Conservation (phyloP, 2,113 vertebrate genomes). For the Onychostoma macrolepis region DNA sequence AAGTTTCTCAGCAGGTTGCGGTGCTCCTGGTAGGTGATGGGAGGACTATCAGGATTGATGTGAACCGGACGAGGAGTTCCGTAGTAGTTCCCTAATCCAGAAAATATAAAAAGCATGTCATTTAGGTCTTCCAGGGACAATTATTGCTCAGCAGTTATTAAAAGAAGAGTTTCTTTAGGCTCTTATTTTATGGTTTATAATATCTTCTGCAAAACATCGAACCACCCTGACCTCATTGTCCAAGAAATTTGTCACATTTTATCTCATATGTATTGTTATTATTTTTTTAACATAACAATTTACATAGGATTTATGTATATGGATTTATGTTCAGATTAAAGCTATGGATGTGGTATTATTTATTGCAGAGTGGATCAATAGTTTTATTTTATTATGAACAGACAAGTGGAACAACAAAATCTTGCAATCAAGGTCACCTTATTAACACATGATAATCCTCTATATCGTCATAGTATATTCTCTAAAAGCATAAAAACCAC, state of each 20-base stretch:
- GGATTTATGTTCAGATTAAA: not conserved
- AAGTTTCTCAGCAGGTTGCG: slow-evolving; percentile 80
- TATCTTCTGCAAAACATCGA: not conserved
- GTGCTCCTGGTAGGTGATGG: slow-evolving; percentile 82
- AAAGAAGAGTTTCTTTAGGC: not conserved
- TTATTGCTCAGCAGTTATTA: not conserved
- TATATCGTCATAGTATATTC: not conserved
- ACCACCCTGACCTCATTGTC: not conserved
- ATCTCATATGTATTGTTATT: not conserved
- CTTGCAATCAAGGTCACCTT: not conserved
- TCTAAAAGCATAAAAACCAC: not conserved
- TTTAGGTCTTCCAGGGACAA: not conserved
- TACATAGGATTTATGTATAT: not conserved
- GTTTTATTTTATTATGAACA: no score
- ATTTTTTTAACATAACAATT: not conserved
- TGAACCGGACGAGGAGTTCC: slow-evolving; percentile 81
- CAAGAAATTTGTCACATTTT: not conserved
- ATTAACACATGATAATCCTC: not conserved
- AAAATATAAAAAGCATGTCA: not conserved
- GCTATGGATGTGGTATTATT: not conserved
- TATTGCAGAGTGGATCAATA: no score
- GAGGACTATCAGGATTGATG: slow-evolving; percentile 76
- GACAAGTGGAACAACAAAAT: no score
- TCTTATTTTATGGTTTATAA: not conserved
- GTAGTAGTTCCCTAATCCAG: slow-evolving; percentile 78